These are phyloP conservation scores for Pimpla rufipes DNA, from an alignment of 2,888 invertebrate genomes.

Conservation along the genomic window DNA sequence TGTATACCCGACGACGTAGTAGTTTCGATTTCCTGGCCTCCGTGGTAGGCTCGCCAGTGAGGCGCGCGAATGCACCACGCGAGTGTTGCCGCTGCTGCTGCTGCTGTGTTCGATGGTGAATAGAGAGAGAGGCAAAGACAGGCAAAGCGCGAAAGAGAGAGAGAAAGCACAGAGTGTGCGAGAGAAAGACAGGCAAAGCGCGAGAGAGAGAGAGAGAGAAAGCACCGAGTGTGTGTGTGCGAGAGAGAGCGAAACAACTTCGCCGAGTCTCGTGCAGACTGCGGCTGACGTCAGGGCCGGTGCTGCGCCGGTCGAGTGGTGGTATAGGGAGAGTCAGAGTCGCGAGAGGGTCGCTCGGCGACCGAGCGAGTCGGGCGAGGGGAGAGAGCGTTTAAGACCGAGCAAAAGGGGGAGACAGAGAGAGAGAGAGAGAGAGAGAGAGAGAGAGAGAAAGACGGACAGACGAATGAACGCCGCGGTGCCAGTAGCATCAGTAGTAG, in stretches of 20 bases:
- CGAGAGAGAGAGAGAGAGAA: slow-evolving; percentile 1
- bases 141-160: slow-evolving; percentile 7
- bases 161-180: slow-evolving; percentile 3
- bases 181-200: slow-evolving; percentile 11
- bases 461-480: neutral
- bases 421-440: slow-evolving; percentile 50
- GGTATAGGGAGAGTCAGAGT: slow-evolving; percentile 43
- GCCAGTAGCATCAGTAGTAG: no score
- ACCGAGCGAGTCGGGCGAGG: slow-evolving; percentile 58
- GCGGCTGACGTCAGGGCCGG: slow-evolving; percentile 52
- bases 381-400: slow-evolving; percentile 53
- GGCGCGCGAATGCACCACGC: slow-evolving; percentile 38
- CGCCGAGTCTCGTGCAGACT: slow-evolving; percentile 14
- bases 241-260: no score
- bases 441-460: slow-evolving; percentile 44
- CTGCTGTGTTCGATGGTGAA: slow-evolving; percentile 33
- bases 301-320: slow-evolving; percentile 52
- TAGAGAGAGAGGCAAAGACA: neutral
- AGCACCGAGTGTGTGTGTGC: neutral
- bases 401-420: slow-evolving; percentile 47
- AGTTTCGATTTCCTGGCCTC: slow-evolving; percentile 51
- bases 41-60: slow-evolving; percentile 10
- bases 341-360: slow-evolving; percentile 63
- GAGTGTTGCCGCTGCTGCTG: neutral
- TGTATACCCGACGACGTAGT: slow-evolving; percentile 32